A percentile compares a stretch with the other conserved stretches of the same genome.
Evolutionary conservation across 2,888 invertebrate genomes (phyloP).

Genomic region (Agrochola circellaris): DNA sequence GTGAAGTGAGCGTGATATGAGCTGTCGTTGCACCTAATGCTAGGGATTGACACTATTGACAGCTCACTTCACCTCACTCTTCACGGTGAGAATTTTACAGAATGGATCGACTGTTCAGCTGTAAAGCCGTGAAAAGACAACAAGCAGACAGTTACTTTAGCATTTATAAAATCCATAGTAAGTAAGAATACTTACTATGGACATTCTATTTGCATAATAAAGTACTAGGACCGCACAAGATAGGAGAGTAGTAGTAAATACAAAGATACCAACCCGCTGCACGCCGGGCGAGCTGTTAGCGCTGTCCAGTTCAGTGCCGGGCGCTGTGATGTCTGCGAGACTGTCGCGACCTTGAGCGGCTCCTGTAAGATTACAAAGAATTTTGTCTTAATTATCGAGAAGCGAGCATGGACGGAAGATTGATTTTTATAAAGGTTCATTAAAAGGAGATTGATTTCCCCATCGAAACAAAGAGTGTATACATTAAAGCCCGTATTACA

Average conservation of each 20-base stretch:
- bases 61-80: too few species aligned
- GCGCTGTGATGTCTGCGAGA: constrained; percentile 93
- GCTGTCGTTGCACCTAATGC: too few species aligned
- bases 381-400: not conserved
- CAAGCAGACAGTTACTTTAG: too few species aligned
- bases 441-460: not conserved
- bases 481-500: too few species aligned
- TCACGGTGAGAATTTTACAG: too few species aligned
- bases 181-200: too few species aligned
- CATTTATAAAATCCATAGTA: too few species aligned
- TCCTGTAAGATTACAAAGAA: constrained; percentile 30
- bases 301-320: constrained; percentile 95
- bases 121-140: too few species aligned
- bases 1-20: too few species aligned
- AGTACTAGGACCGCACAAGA: constrained; percentile 36
- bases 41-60: too few species aligned
- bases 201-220: not conserved
- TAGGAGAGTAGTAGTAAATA: not conserved
- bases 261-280: constrained; percentile 90
- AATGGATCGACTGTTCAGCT: too few species aligned
- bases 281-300: constrained; percentile 97
- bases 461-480: not conserved
- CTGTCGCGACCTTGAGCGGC: constrained; percentile 91
- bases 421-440: not conserved
- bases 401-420: not conserved